A percentile compares a stretch with the other conserved stretches of the same genome.
These are phyloP conservation scores for Drosophila virilis DNA, from an alignment of 1,140 invertebrate genomes.

Conservation along the genomic window DNA sequence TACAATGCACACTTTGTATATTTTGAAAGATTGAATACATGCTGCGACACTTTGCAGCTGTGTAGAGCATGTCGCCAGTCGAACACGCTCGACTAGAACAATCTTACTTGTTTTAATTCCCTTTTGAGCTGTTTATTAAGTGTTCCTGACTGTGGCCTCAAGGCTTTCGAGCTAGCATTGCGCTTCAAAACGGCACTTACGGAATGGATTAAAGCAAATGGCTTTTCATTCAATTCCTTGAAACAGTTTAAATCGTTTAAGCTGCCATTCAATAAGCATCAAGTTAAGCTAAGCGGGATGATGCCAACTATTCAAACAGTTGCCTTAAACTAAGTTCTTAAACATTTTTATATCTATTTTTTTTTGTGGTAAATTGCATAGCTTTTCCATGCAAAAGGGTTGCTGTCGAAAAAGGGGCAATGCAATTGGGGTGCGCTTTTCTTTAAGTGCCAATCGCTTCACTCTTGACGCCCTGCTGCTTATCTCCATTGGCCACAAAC, in stretches of 20 bases:
- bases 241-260: slow-evolving; percentile 28
- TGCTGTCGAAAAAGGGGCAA: not conserved
- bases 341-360: not conserved
- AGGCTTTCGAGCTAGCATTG: not conserved
- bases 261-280: slow-evolving; percentile 36
- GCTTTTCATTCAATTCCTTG: slow-evolving; percentile 20
- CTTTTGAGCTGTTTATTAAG: slow-evolving; percentile 22
- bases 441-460: not conserved
- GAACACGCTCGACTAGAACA: not conserved
- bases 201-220: not conserved
- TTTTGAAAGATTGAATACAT: too few relatives aligned
- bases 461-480: slow-evolving; percentile 9
- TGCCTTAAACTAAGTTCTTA: slow-evolving; percentile 3
- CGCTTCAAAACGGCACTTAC: not conserved
- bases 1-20: too few relatives aligned
- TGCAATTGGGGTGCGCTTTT: slow-evolving; percentile 5
- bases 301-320: slow-evolving; percentile 9
- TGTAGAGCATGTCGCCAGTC: not conserved
- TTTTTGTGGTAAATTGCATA: not conserved
- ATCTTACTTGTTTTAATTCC: slow-evolving; percentile 4
- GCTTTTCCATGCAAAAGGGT: slow-evolving; percentile 1
- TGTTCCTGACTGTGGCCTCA: slow-evolving; percentile 4
- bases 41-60: not conserved
- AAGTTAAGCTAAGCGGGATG: slow-evolving; percentile 13
- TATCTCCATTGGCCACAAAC: not conserved